Evolutionary conservation across 2,113 vertebrate species (phyloP), one percentile per base, ranked within the genome.

Genomic region (Dinomys branickii): DNA sequence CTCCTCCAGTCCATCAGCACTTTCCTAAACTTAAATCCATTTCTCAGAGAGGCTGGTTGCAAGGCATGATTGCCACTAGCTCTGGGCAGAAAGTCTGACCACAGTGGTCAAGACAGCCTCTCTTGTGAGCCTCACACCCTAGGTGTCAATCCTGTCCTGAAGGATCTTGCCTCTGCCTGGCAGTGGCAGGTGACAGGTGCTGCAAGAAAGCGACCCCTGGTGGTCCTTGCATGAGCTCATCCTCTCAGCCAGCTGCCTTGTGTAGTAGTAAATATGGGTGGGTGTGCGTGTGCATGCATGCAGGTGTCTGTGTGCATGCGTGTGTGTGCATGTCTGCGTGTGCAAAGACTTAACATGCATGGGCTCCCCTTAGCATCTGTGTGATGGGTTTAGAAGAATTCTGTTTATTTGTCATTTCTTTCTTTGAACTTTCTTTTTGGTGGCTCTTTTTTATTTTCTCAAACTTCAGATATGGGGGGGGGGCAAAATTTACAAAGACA

Each of bases 131-230:
- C 24, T 58, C 47, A 38, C 3, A 2, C 20, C 26, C 33, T 50
- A 20, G 71, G 16, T 33, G 30, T 8, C 30, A 28, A 22, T 30
- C 11, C 67, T 16, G 0, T 75, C 78, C 73, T 65, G 38, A 33
- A 28, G 3, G 58, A 2, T 80, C 52, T 77, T 47, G 56, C 78
- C 33, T 69, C 38, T 87, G 61, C 22, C 63, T 52, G 65, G 44
- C 47, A 26, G 50, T 65, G 71, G 88, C 47, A 26, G 6, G 50
- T 65, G 71, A 85, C 56, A 52, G 84, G 90, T 82, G 24, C 26
- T 67, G 50, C 63, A 50, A 80, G 78, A 92, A 94, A 52, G 89
- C 93, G 91, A 92, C 88, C 91, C 78, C 91, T 92, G 78, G 61
- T 94, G 78, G 58, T 26, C 90, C 44, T 67, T 90, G 44, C 92